Conservation (phyloP, 1,140 invertebrate species). For the Dermatophagoides farinae region DNA sequence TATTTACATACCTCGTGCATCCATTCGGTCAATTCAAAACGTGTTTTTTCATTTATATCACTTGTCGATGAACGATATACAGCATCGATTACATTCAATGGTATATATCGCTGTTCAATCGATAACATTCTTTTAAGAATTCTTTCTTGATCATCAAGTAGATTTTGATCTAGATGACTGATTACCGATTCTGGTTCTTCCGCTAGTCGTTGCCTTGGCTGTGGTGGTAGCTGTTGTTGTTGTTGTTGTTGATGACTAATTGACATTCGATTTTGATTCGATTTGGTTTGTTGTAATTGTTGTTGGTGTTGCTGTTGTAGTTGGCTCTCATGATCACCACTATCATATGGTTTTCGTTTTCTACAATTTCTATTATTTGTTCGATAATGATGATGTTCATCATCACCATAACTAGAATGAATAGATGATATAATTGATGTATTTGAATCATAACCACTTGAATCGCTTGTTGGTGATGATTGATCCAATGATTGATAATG, state of each 20-base stretch:
- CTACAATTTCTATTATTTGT: too few relatives aligned
- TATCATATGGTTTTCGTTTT: too few relatives aligned
- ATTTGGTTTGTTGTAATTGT: background rate
- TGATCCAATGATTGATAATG: too few relatives aligned
- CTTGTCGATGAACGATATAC: conserved; percentile 56
- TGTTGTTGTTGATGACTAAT: background rate
- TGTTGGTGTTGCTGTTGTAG: background rate
- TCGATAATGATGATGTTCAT: too few relatives aligned
- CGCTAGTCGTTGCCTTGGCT: background rate
- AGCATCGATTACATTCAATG: conserved; percentile 39
- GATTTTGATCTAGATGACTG: conserved; percentile 43
- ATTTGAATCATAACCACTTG: too few relatives aligned
- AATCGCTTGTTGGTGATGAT: too few relatives aligned
- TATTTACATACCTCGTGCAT: conserved; percentile 53
- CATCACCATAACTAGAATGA: too few relatives aligned
- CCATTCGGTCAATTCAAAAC: conserved; percentile 77
- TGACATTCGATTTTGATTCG: background rate
- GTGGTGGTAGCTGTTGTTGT: background rate
- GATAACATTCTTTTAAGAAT: conserved; percentile 62
- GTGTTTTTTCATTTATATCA: conserved; percentile 69
- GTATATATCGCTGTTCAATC: conserved; percentile 50
- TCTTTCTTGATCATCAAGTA: conserved; percentile 45
- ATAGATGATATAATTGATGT: too few relatives aligned
- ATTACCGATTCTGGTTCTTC: background rate
- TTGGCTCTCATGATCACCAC: background rate